phyloP scores from a whole-genome alignment of 1,140 invertebrate species.

The Drosophila santomea region DNA sequence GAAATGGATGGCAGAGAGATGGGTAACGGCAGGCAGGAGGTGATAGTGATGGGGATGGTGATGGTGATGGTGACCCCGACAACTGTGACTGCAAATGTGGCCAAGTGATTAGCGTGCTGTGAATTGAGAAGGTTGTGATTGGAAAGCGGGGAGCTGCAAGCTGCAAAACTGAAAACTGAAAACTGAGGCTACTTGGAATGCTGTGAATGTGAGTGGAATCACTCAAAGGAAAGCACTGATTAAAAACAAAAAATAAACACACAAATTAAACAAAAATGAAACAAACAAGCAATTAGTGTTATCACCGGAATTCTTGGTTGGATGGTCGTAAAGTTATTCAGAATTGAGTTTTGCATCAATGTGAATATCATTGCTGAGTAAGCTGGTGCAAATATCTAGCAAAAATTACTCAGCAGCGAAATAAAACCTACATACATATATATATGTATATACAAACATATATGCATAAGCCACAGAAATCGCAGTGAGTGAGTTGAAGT shows the following conservation, averaged over 20 bases:
- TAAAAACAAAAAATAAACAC: no score
- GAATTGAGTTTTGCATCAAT: background rate
- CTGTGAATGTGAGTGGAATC: slow-evolving; percentile 12
- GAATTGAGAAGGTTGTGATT: slow-evolving; percentile 24
- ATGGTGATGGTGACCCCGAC: slow-evolving; percentile 12
- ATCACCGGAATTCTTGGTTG: background rate
- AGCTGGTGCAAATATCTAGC: background rate
- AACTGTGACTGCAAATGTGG: background rate
- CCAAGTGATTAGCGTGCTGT: slow-evolving; percentile 28
- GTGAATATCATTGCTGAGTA: background rate
- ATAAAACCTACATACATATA: background rate
- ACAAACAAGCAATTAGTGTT: background rate
- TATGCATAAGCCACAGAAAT: slow-evolving; percentile 7
- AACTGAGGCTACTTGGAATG: background rate
- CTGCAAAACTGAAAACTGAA: background rate
- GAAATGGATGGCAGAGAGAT: no score
- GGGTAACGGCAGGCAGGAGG: no score
- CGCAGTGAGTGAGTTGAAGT: slow-evolving; percentile 1
- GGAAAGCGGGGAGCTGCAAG: background rate
- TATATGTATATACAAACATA: no score
- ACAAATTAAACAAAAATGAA: background rate
- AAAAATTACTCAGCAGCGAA: slow-evolving; percentile 1
- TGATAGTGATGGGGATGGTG: no score
- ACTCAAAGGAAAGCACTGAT: slow-evolving; percentile 9
- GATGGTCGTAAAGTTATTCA: background rate